Percentiles rank a stretch among this genome's conserved stretches.
Conservation (phyloP, 2,113 vertebrate species). For the Brachionichthys hirsutus region DNA sequence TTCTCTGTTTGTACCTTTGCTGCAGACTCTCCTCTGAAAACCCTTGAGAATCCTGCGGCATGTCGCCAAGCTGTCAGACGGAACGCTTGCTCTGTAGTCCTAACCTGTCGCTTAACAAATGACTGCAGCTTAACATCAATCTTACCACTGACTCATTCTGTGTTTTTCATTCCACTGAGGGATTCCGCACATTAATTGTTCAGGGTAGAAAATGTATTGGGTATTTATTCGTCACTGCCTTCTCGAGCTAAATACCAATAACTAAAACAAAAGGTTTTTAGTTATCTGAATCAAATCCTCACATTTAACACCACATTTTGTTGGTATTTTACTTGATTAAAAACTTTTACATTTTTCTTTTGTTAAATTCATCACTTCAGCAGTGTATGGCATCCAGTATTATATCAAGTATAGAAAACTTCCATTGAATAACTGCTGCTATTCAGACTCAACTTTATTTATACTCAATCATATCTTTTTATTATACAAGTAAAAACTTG, state of each 20-base stretch:
- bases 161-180: too few species aligned
- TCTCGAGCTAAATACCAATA: background rate
- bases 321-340: background rate
- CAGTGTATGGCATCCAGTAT: background rate
- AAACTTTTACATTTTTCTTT: background rate
- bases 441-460: too few species aligned
- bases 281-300: background rate
- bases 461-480: too few species aligned
- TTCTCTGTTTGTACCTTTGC: constrained; percentile 37
- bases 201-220: background rate
- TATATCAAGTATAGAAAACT: background rate
- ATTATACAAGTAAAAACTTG: too few species aligned
- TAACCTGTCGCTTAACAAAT: constrained; percentile 14
- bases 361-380: background rate
- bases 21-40: constrained; percentile 28
- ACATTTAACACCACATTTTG: background rate
- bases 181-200: background rate
- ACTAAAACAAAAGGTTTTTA: too few species aligned
- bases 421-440: too few species aligned
- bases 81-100: constrained; percentile 11
- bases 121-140: background rate
- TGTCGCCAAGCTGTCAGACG: background rate
- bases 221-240: background rate
- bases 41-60: background rate
- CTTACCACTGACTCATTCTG: background rate